Evolutionary conservation across 2,888 invertebrate species (phyloP), one percentile per base, ranked within the genome.

Genomic region (Drosophila falleni): DNA sequence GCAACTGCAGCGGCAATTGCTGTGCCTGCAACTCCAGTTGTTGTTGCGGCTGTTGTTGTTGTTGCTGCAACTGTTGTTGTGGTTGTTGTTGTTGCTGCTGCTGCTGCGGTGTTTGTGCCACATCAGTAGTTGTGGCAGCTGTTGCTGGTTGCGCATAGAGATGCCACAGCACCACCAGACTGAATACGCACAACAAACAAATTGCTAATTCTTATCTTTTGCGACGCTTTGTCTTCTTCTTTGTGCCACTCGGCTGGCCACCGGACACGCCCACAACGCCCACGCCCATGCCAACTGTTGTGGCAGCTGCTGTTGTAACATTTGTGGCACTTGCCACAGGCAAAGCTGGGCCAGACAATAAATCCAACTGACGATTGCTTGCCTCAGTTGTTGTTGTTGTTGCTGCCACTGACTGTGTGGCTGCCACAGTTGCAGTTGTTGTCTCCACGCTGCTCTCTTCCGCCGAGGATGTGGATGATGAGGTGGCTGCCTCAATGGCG

Each of bases 191-290:
- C 91, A 92, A 90, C 90, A 93, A 92, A 91, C 91, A 92, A 86
- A 93, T 92, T 79, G 92, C 92, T 93, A 93, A 93, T 90, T 92
- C 93, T 93, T 93, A 93, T 93, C 93, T 93, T 66, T 92, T 93
- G 74, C 93, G 93, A 19, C 92, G 91, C 77, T 92, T 92, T 2
- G 92, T 90, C 89, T 93, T 93, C 90, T 93, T 93, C 84, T 93
- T 93, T 81, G 90, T 77, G 70, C 78, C 89, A 89, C 81, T 85
- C 77, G 84, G 76, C 83, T 86, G 81, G 55, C 80, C 23, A 42
- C 11, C 63, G 66, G 77, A 19, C 37, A 54, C 35, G 54, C 49
- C 63, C 56, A 65, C 50, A n/a, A 16, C 66, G 39, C 74, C 76
- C 59, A 76, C 50, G 31, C 72, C 74, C 19, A 61, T 11, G 50